Base-by-base conservation (phyloP, 1,140 invertebrate species). In the Sipha flava region DNA sequence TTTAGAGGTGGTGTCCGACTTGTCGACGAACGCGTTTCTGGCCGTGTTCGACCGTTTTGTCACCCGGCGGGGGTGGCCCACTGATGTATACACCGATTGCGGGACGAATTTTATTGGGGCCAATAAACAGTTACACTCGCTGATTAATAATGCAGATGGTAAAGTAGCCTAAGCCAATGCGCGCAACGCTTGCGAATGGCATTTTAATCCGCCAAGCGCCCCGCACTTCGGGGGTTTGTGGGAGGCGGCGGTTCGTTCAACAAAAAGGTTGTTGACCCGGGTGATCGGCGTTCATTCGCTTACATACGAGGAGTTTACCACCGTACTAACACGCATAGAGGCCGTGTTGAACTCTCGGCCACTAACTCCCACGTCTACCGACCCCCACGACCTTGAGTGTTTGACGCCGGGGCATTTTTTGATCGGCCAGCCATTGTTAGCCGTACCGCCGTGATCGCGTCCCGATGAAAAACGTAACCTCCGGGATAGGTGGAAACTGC, bases 21-120 rank as follows among this genome's bases (percentile, higher is more conserved):
- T 87, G 7, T 82, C 84, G 1, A 84, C 86, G 1, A 82, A 85
- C 52, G 82, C 82, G 0, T 87, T 88, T 73, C 73, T 87, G 12
- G 81, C 84, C 10, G 82, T 84, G 9, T 80, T 88, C 1, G 81
- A 82, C 21, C 79, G 87, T 45, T 88, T 88, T 81, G 81, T 85
- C 7, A 80, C 83, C 4, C 82, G 85, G 6, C 81, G 86, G 45
- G 86, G 86, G 31, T 64, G 82, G n/a, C 83, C 83, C 10, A 23
- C 18, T 0, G 77, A 81, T 18, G 83, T 87, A 0, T 82, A 83
- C 80, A 83, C 82, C 0, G 85, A 87, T 77, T 84, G 84, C 62
- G 86, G 84, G 1, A 84, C 83, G 3, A 87, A 86, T 81, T 87
- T 85, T 68, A 81, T 85, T 21, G 83, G 84, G 52, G 82, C 83